A percentile compares a stretch with the other conserved stretches of the same genome.
These are phyloP conservation scores for Pseudachorutes palmiensis DNA, from an alignment of 1,140 invertebrate species.

Conservation along the genomic window DNA sequence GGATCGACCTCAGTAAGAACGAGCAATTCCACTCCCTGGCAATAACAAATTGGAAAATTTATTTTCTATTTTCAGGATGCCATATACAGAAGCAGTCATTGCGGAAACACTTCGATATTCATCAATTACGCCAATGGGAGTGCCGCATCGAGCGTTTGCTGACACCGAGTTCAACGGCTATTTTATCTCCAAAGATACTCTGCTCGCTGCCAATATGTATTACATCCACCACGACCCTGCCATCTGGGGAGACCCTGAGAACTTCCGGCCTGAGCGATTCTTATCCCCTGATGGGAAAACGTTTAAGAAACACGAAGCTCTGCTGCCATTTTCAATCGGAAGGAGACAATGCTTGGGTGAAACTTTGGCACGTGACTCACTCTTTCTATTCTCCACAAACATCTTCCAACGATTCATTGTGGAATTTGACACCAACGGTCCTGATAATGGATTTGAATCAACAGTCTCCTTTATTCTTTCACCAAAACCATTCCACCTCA, in stretches of 20 bases:
- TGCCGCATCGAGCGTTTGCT: background rate
- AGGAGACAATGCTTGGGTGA: slow-evolving; percentile 42
- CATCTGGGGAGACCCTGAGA: slow-evolving; percentile 44
- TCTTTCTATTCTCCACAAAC: slow-evolving; percentile 44
- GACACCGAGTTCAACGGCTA: slow-evolving; percentile 39
- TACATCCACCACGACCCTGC: slow-evolving; percentile 43
- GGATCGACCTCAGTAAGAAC: background rate
- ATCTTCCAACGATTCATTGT: slow-evolving; percentile 44
- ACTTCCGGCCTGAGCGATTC: slow-evolving; percentile 46
- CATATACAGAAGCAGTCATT: slow-evolving; percentile 50
- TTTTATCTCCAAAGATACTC: slow-evolving; percentile 41
- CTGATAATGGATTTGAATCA: no score
- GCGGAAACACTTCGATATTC: background rate
- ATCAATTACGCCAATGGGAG: slow-evolving; percentile 16
- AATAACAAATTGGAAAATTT: background rate
- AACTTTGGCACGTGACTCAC: slow-evolving; percentile 43
- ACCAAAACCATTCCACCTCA: no score
- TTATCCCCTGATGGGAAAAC: slow-evolving; percentile 29
- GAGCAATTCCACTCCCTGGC: background rate
- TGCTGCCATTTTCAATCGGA: slow-evolving; percentile 15
- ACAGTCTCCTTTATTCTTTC: no score
- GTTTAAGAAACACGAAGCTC: background rate
- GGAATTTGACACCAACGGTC: no score
- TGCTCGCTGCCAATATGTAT: slow-evolving; percentile 43
- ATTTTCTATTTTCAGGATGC: slow-evolving; percentile 53